Percentiles rank a stretch among this genome's conserved stretches.
phyloP scores from a whole-genome alignment of 2,888 invertebrate genomes.

The Petrolisthes cinctipes region DNA sequence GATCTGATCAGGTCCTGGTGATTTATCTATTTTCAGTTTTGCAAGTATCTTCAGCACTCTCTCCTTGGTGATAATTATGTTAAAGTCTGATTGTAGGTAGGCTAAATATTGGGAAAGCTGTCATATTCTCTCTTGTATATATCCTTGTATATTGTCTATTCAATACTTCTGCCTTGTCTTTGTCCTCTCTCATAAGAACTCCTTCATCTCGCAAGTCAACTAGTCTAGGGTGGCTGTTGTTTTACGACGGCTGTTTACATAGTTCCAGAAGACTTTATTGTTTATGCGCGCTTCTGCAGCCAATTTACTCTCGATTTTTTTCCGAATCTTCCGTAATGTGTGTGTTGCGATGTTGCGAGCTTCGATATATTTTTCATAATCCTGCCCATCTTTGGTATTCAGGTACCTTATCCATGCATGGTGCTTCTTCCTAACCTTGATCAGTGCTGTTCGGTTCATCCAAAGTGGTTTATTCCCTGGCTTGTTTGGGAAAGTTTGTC shows the following conservation, averaged over 20 bases:
- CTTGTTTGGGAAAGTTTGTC: not conserved
- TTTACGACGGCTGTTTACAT: conserved; percentile 12
- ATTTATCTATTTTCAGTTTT: not conserved
- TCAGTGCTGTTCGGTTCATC: not conserved
- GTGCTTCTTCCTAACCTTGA: not conserved
- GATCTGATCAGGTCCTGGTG: not conserved
- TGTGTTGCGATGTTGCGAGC: not conserved
- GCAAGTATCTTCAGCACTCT: not conserved
- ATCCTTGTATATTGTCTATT: not conserved
- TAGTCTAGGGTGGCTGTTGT: not conserved
- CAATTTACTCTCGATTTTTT: not conserved
- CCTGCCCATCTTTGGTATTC: not conserved
- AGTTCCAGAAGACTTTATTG: conserved; percentile 14
- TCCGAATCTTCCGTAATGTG: not conserved
- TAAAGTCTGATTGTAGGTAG: not conserved
- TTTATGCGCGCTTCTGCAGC: not conserved
- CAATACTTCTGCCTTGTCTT: not conserved
- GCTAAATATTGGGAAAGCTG: not conserved
- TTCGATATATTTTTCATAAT: not conserved
- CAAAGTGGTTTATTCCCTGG: not conserved
- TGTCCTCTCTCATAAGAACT: not conserved
- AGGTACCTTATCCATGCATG: conserved; percentile 8
- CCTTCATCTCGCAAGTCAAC: not conserved
- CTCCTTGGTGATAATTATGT: not conserved
- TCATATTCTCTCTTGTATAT: not conserved